phyloP scores from a whole-genome alignment of 2,797 vertebrate species.

The Molossus molossus region DNA sequence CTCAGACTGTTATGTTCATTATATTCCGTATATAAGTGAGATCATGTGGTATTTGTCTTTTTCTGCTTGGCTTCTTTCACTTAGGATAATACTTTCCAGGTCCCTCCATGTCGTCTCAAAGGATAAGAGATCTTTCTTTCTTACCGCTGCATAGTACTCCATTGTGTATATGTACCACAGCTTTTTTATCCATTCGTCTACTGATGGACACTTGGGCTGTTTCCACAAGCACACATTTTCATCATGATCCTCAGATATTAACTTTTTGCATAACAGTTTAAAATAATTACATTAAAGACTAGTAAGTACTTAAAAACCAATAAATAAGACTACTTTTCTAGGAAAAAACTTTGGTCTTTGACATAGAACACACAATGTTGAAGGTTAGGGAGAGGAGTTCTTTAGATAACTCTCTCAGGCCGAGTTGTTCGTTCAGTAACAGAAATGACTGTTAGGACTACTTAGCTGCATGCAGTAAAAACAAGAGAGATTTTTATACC shows the following conservation, averaged over 20 bases:
- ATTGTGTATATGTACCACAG: too few species aligned
- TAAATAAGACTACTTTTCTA: not conserved
- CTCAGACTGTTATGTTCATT: too few species aligned
- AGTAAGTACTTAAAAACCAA: not conserved
- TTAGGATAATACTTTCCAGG: too few species aligned
- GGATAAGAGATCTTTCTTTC: too few species aligned
- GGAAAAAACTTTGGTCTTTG: not conserved
- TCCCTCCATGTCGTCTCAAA: too few species aligned
- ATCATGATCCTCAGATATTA: not conserved
- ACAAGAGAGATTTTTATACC: not conserved
- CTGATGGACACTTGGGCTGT: too few species aligned
- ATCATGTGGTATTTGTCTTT: too few species aligned
- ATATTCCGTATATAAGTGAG: too few species aligned
- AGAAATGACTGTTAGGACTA: not conserved
- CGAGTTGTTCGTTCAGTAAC: not conserved
- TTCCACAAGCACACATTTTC: not conserved
- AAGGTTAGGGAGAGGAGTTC: not conserved
- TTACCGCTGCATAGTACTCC: too few species aligned
- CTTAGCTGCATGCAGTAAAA: not conserved
- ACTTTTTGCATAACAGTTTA: not conserved
- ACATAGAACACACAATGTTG: not conserved
- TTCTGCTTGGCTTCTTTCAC: too few species aligned
- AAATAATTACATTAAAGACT: conserved; percentile 44
- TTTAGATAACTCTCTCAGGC: not conserved
- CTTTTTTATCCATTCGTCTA: too few species aligned